A percentile compares a stretch with the other conserved stretches of the same genome.
phyloP scores from a whole-genome alignment of 2,888 invertebrate species.

The Glaucopsyche alexis region DNA sequence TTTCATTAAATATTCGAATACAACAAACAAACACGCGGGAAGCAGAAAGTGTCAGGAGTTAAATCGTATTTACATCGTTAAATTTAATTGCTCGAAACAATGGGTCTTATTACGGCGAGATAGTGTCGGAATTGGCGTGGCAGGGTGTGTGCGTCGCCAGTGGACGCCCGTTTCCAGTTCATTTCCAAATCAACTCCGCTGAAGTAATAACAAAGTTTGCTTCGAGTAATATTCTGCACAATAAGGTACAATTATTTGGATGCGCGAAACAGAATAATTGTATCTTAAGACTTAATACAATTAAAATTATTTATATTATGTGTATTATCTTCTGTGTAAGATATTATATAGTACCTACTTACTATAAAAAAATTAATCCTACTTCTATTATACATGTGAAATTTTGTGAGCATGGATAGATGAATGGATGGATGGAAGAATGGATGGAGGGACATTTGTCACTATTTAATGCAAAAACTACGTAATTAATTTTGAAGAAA shows the following conservation, averaged over 20 bases:
- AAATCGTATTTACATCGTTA: constrained; percentile 17
- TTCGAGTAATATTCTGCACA: constrained; percentile 55
- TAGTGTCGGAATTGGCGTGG: constrained; percentile 50
- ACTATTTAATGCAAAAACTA: no score
- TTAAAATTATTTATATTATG: no score
- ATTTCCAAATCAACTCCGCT: constrained; percentile 68
- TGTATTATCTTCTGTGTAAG: no score
- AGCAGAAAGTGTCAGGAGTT: constrained; percentile 18
- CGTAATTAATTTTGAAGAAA: no score
- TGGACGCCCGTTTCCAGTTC: constrained; percentile 66
- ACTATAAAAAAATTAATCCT: no score
- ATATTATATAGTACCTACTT: no score
- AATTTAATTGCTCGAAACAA: constrained; percentile 17
- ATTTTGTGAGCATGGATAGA: no score
- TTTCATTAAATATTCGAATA: constrained; percentile 4
- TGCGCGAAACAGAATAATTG: constrained; percentile 38
- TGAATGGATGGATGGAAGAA: no score
- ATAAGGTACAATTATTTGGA: constrained; percentile 42
- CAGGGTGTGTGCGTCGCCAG: constrained; percentile 56
- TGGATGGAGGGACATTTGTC: no score
- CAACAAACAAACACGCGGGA: constrained; percentile 7
- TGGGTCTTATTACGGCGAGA: constrained; percentile 36
- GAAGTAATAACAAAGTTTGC: constrained; percentile 69
- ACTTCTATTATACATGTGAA: no score
- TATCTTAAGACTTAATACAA: no score